phyloP scores from a whole-genome alignment of 2,113 vertebrate species.

The Anoplopoma fimbria region DNA sequence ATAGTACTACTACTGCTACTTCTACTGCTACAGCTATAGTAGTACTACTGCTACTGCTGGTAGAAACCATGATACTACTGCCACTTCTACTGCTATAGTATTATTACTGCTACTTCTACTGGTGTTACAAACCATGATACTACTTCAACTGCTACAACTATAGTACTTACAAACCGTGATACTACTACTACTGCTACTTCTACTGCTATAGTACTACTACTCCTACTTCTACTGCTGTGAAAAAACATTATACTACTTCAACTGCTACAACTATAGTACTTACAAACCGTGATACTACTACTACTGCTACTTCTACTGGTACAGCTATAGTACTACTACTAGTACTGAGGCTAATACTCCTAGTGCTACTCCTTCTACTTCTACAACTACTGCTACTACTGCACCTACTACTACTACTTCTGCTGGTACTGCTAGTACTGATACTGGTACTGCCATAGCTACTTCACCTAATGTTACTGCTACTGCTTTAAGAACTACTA shows the following conservation, averaged over 20 bases:
- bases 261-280: background rate
- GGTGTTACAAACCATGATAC: too few species aligned
- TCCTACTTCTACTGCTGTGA: background rate
- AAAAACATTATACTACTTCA: background rate
- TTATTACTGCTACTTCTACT: too few species aligned
- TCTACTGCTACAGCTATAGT: too few species aligned
- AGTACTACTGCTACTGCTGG: background rate
- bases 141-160: too few species aligned
- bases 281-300: background rate
- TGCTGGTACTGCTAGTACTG: background rate
- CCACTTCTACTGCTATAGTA: too few species aligned
- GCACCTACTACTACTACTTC: background rate
- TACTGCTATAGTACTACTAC: background rate
- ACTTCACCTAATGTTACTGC: too few species aligned
- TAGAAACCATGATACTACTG: too few species aligned
- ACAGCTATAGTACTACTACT: too few species aligned
- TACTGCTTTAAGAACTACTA: too few species aligned
- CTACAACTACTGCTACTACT: too few species aligned
- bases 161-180: too few species aligned
- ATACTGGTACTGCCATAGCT: background rate
- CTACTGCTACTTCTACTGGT: background rate
- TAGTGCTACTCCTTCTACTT: too few species aligned
- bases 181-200: constrained; percentile 54
- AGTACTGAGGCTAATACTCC: background rate
- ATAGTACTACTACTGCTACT: background rate